phyloP scores from a whole-genome alignment of 2,888 invertebrate genomes.

The Orthosia gothica region DNA sequence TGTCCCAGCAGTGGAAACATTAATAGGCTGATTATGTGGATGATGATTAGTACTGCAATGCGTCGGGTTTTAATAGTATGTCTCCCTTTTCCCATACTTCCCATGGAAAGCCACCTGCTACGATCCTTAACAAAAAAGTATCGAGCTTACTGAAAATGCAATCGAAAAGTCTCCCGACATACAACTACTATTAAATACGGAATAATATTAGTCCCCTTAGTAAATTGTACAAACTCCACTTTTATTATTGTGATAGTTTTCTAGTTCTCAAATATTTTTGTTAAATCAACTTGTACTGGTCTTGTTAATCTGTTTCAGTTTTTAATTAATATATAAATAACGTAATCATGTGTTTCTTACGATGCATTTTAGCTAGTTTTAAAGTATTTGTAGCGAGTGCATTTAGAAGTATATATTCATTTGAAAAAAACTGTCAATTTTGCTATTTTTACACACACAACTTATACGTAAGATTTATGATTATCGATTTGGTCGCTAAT shows the following conservation, averaged over 20 bases:
- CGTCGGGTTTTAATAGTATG: no score
- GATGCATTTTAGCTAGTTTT: constrained; percentile 49
- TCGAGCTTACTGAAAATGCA: constrained; percentile 14
- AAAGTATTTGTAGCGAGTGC: constrained; percentile 34
- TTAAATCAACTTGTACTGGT: constrained; percentile 46
- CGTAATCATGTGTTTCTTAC: constrained; percentile 29
- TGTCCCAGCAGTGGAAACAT: no score
- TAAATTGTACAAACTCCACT: constrained; percentile 67
- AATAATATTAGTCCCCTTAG: constrained; percentile 48
- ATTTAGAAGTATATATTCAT: constrained; percentile 37
- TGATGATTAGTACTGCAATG: no score
- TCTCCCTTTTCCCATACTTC: no score
- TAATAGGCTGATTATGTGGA: no score
- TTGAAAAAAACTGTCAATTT: constrained; percentile 12
- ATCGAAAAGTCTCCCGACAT: neutral
- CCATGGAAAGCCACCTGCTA: no score
- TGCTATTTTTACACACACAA: neutral
- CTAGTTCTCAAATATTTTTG: constrained; percentile 54
- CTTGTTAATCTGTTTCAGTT: constrained; percentile 32
- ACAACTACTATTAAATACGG: constrained; percentile 26
- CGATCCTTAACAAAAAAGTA: neutral
- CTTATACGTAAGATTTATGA: constrained; percentile 19
- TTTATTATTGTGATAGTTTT: constrained; percentile 61
- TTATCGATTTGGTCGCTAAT: constrained; percentile 15
- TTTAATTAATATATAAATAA: constrained; percentile 8